Base-by-base conservation (phyloP, 1,140 invertebrate species). In the Drosophila paulistorum region DNA sequence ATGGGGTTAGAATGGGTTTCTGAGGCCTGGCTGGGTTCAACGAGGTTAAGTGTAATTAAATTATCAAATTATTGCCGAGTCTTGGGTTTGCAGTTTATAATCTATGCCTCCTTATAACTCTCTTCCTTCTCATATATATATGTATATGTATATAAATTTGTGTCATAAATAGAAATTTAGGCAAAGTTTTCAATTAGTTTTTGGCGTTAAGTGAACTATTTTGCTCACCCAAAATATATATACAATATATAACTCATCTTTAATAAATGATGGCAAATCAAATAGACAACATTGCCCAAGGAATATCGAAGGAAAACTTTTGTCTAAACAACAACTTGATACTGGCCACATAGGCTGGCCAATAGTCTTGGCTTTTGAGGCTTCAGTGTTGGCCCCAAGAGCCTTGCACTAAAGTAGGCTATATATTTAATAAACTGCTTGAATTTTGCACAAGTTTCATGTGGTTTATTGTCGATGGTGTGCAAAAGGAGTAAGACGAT, bases 61-160 rank as follows among this genome's bases (percentile, higher is more conserved):
- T 87, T 87, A 87, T 89, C 84, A 87, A 87, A 87, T 87, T 87
- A 87, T 87, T 87, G 80, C 79, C 84, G 80, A 80, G 83, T 89
- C 83, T 87, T 89, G 84, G 84, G 67, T 89, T 30, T 89, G 83
- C 83, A 83, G 84, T 87, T 89, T 89, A 83, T 89, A 86, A 86
- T 83, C 76, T 72, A 17, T 54, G n/a, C 33, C 30, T 7, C 30
- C 30, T 45, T 3, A 45, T 20, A 7, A n/a, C 17, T n/a, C 63
- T 30, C 11, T 20, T n/a, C 60, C 48, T 14, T 48, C 55, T 51
- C 9, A 3, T 4, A 2, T 7, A 9, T 7, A 10, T 39, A 48
- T 48, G 39, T 33, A 66, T 75, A 68, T 42, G 39, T 33, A 66
- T 75, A 68, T 42, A 14, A 6, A 48, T 78, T 78, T 78, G 74